Conservation (phyloP, 2,113 vertebrate genomes). For the Antechinus flavipes region DNA sequence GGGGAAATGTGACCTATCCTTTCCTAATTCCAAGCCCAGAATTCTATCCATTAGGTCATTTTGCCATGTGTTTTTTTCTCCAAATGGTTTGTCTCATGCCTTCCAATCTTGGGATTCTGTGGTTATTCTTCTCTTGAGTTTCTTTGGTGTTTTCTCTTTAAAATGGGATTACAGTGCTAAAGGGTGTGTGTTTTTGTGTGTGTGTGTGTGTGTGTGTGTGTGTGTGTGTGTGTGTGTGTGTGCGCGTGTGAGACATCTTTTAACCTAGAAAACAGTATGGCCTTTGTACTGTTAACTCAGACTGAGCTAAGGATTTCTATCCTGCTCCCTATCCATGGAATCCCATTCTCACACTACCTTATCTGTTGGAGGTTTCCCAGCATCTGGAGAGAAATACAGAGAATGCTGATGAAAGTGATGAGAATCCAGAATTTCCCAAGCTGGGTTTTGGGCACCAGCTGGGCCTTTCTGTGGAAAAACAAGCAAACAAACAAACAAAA, state of each 20-base stretch:
- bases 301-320: not conserved
- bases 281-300: not conserved
- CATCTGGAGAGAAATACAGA: conserved; percentile 67
- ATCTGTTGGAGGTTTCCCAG: conserved; percentile 64
- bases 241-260: not conserved
- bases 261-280: not conserved
- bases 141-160: not conserved
- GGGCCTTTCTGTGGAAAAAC: not conserved
- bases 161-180: not conserved
- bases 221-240: not conserved
- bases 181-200: not conserved
- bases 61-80: not conserved
- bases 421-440: conserved; percentile 70
- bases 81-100: not conserved
- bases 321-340: not conserved
- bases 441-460: conserved; percentile 51
- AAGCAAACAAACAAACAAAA: not conserved
- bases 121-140: not conserved
- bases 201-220: not conserved
- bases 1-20: not conserved
- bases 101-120: not conserved
- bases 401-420: conserved; percentile 75
- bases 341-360: not conserved
- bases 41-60: not conserved
- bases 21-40: not conserved